A percentile compares a stretch with the other conserved stretches of the same genome.
These are phyloP conservation scores for Drosophila meridionalis DNA, from an alignment of 2,888 invertebrate species.

Conservation along the genomic window DNA sequence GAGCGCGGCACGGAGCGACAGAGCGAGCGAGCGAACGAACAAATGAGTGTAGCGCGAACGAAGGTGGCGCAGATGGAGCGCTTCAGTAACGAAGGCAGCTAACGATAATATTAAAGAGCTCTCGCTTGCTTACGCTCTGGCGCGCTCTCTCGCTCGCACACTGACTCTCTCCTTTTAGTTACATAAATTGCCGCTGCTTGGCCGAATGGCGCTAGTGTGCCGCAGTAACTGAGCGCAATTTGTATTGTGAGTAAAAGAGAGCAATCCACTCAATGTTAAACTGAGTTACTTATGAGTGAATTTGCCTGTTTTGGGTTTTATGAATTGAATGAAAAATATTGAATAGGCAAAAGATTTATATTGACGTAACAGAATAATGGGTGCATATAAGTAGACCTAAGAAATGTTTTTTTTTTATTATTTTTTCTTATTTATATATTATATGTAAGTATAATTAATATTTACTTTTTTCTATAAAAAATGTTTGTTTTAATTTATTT, in stretches of 20 bases:
- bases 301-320: slow-evolving; percentile 9
- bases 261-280: neutral
- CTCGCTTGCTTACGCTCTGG: slow-evolving; percentile 17
- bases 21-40: slow-evolving; percentile 1
- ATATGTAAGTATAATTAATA: neutral
- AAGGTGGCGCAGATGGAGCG: slow-evolving; percentile 57
- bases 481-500: too few species aligned
- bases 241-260: neutral
- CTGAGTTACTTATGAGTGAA: slow-evolving; percentile 48
- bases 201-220: slow-evolving; percentile 60
- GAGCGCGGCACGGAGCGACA: slow-evolving; percentile 10
- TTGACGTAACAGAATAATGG: too few species aligned
- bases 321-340: slow-evolving; percentile 31
- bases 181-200: slow-evolving; percentile 44
- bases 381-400: neutral
- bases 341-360: neutral
- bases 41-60: slow-evolving; percentile 28
- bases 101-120: slow-evolving; percentile 10
- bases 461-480: neutral
- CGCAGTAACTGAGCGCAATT: slow-evolving; percentile 14
- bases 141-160: slow-evolving; percentile 13
- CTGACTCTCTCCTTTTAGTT: slow-evolving; percentile 40
- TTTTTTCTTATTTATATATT: neutral
- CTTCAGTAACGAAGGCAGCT: slow-evolving; percentile 12
- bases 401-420: neutral